Evolutionary conservation across 2,113 vertebrate species (phyloP).

Genomic region (Thinocorus orbignyianus): DNA sequence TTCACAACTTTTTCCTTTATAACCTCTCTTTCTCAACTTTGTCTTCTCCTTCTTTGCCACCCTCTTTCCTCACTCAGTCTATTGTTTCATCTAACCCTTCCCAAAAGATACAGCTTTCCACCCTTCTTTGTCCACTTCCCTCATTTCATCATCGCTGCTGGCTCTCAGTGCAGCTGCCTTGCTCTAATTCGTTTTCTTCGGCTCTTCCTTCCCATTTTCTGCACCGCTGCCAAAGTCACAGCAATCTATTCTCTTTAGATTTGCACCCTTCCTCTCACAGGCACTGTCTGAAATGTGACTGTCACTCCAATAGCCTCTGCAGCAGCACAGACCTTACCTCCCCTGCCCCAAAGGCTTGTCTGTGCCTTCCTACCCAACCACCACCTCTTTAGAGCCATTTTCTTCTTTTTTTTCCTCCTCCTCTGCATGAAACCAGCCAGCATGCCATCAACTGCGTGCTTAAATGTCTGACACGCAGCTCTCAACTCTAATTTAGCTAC

Average conservation of each 20-base stretch:
- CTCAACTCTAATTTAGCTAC: not conserved
- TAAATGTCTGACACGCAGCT: not conserved
- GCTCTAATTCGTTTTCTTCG: slow-evolving; percentile 6
- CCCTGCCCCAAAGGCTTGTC: not conserved
- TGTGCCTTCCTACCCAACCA: not conserved
- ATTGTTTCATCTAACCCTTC: not conserved
- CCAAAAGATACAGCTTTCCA: not conserved
- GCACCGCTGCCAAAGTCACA: not conserved
- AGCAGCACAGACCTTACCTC: not conserved
- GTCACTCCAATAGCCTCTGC: not conserved
- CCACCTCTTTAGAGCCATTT: not conserved
- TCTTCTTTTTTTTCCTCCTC: fast-evolving
- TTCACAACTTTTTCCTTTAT: not conserved
- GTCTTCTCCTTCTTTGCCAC: not conserved
- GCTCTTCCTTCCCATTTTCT: slow-evolving; percentile 36
- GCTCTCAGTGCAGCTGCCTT: not conserved
- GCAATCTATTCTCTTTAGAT: not conserved
- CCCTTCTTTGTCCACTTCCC: not conserved
- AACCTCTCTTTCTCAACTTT: not conserved
- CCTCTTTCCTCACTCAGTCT: not conserved
- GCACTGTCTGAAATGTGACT: not conserved
- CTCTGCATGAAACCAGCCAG: not conserved
- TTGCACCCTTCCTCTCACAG: not conserved
- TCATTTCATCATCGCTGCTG: not conserved
- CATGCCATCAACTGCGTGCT: fast-evolving